Percentiles rank a stretch among this genome's conserved stretches.
Conservation (phyloP, 2,888 invertebrate species). For the Zygaena filipendulae region DNA sequence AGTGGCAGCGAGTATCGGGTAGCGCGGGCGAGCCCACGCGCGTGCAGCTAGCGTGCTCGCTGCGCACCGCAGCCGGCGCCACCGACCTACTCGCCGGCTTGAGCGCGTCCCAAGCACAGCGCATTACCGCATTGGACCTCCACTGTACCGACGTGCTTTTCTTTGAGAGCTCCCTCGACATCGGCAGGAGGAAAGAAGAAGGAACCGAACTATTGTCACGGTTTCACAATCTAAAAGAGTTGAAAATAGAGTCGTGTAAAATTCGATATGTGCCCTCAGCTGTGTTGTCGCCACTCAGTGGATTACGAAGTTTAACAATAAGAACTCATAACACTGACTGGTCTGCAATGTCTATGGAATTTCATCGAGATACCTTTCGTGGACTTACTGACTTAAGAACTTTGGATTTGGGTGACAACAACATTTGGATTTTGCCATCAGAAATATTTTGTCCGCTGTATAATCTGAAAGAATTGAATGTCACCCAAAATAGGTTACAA, state of each 20-base stretch:
- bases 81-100: slow-evolving; percentile 72
- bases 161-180: slow-evolving; percentile 76
- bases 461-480: slow-evolving; percentile 75
- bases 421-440: slow-evolving; percentile 79
- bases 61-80: slow-evolving; percentile 74
- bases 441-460: slow-evolving; percentile 79
- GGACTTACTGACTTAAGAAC: slow-evolving; percentile 74
- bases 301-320: slow-evolving; percentile 73
- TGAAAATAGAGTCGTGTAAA: slow-evolving; percentile 81
- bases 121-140: slow-evolving; percentile 73
- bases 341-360: slow-evolving; percentile 82
- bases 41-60: slow-evolving; percentile 72
- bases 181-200: slow-evolving; percentile 61
- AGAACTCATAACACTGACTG: slow-evolving; percentile 83
- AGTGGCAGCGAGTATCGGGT: slow-evolving; percentile 72
- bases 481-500: slow-evolving; percentile 81
- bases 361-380: slow-evolving; percentile 77
- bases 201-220: slow-evolving; percentile 69
- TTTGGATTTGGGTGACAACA: slow-evolving; percentile 79
- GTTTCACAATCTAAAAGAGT: slow-evolving; percentile 73
- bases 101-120: slow-evolving; percentile 74
- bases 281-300: slow-evolving; percentile 74
- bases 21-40: slow-evolving; percentile 65
- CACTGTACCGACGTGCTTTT: slow-evolving; percentile 79
- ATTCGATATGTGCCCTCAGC: slow-evolving; percentile 78